Conservation (phyloP, 2,113 vertebrate genomes). For the Origma solitaria region DNA sequence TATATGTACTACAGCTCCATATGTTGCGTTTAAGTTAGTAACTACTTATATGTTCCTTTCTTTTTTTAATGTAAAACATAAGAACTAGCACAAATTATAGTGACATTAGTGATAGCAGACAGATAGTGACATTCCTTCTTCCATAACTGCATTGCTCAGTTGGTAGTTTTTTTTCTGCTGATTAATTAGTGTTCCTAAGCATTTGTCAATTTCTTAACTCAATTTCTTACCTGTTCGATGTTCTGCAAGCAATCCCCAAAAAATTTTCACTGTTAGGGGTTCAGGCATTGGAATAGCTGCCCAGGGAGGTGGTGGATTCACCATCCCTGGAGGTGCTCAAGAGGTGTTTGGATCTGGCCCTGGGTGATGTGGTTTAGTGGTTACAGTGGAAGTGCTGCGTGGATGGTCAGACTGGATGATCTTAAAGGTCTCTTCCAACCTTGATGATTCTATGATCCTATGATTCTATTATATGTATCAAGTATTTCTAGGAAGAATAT, state of each 20-base stretch:
- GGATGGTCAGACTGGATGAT: fast-evolving
- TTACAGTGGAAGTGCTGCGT: not conserved
- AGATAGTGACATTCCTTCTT: not conserved
- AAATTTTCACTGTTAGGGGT: fast-evolving
- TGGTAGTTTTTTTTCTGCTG: not conserved
- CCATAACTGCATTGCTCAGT: not conserved
- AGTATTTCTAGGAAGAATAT: not conserved
- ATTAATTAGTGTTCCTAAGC: not conserved
- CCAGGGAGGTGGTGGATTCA: not conserved
- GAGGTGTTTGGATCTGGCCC: not conserved
- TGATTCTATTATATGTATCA: not conserved
- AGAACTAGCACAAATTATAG: not conserved
- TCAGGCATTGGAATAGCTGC: not conserved
- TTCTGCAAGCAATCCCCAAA: not conserved
- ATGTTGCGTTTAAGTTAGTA: not conserved
- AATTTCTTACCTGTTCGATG: not conserved
- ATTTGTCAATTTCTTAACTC: not conserved
- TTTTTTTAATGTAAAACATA: not conserved
- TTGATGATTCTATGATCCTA: not conserved
- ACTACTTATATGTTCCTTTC: not conserved
- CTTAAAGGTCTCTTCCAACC: not conserved
- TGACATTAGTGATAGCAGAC: no score
- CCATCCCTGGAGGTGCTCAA: not conserved
- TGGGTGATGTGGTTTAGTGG: not conserved
- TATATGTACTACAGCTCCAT: not conserved